phyloP scores from a whole-genome alignment of 2,113 vertebrate genomes.

The Ciconia stormi region DNA sequence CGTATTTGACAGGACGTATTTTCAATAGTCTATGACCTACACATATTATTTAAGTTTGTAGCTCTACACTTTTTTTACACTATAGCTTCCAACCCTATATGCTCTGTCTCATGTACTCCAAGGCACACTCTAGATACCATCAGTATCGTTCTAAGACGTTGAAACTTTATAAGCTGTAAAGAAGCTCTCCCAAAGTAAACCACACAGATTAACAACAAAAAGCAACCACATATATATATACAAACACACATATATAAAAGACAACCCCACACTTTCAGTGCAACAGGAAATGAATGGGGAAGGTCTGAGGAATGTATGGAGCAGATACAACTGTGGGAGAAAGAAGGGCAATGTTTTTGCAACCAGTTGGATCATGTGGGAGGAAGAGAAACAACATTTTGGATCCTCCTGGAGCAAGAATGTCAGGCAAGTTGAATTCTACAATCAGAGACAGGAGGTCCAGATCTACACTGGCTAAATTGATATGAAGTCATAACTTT shows the following conservation, averaged over 20 bases:
- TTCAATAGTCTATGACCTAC: neutral
- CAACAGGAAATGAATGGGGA: neutral
- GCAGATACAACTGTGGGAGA: neutral
- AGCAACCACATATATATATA: neutral
- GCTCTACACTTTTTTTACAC: neutral
- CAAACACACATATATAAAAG: neutral
- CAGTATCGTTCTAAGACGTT: neutral
- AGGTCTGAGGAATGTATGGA: neutral
- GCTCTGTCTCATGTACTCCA: neutral
- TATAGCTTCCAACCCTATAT: neutral
- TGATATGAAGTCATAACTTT: neutral
- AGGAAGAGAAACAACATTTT: neutral
- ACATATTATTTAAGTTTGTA: neutral
- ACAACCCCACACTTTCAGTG: neutral
- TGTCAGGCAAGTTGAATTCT: neutral
- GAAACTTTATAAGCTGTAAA: neutral
- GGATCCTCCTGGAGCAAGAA: neutral
- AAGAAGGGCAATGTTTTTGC: neutral
- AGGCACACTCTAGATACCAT: fast-evolving
- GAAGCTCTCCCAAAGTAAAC: neutral
- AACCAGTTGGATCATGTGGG: neutral
- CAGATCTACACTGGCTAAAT: neutral
- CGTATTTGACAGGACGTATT: neutral
- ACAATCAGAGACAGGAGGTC: neutral
- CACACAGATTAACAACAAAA: neutral